These are phyloP conservation scores for Gracilinanus agilis DNA, from an alignment of 2,113 vertebrate genomes.

Conservation along the genomic window DNA sequence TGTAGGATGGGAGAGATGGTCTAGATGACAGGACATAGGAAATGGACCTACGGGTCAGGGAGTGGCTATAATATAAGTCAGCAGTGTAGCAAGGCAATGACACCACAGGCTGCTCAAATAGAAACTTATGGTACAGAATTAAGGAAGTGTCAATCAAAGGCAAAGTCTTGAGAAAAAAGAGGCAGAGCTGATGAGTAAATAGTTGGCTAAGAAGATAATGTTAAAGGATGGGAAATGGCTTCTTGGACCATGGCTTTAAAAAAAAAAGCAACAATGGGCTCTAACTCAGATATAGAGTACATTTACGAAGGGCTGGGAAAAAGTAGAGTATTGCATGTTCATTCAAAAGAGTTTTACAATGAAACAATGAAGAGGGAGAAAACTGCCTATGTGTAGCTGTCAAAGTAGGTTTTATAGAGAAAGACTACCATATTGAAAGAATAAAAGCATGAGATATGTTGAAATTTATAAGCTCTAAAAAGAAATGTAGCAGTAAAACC, in stretches of 20 bases:
- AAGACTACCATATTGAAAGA: background rate
- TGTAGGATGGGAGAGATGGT: background rate
- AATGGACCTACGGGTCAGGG: background rate
- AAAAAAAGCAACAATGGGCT: background rate
- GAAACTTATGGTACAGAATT: background rate
- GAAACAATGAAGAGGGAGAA: background rate
- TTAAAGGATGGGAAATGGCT: background rate
- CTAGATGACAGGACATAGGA: background rate
- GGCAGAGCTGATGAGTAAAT: background rate
- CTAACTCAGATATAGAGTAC: background rate
- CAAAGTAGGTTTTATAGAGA: background rate
- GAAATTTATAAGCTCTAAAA: background rate
- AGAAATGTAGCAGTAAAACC: background rate
- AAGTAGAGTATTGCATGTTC: background rate
- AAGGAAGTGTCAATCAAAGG: background rate
- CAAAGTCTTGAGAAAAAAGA: background rate
- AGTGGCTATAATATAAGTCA: background rate
- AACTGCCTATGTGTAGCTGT: background rate
- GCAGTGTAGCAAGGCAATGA: background rate
- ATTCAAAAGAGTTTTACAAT: background rate
- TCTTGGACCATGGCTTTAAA: background rate
- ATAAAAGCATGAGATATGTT: background rate
- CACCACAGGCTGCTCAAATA: background rate
- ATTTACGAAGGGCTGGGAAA: background rate
- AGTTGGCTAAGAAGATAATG: background rate